Base-by-base conservation (phyloP, 1,140 invertebrate species). In the Drosophila gunungcola region DNA sequence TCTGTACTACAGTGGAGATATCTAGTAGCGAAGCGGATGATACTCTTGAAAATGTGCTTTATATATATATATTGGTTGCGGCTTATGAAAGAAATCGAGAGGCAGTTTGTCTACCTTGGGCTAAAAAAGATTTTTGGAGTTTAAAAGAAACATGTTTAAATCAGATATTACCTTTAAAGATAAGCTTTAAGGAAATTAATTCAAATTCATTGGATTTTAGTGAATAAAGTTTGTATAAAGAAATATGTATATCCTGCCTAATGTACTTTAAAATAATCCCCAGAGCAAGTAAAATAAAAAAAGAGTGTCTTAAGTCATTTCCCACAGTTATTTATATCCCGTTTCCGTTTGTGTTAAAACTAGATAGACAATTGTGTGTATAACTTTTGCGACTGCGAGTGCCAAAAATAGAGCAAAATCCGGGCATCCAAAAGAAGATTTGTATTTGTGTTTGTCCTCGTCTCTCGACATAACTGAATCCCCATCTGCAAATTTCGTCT, bases 371-470 rank as follows among this genome's bases (percentile, higher is more conserved):
- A 43, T 43, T 56, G 54, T 27, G 5, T 29, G 10, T 29, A 53
- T 61, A 51, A 21, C 6, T 36, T 61, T 62, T 1, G n/a, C 16
- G 2, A 4, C 38, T 2, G 9, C 9, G 3, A 12, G 10, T 29
- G 21, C 11, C 3, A 42, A 38, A n/a, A 53, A n/a, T 52, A 42
- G 21, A 54, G 25, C 11, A 54, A 53, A 68, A 45, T 43, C 36
- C 36, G 7, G 7, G 4, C 36, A 39, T 21, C 46, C 29, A 51
- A 49, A 51, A 72, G 56, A 60, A 27, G 39, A 73, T 80, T 76
- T 56, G 41, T 32, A 73, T 80, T 76, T 56, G 41, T 32, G 53
- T 41, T 67, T 55, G 42, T 53, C 38, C 13, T 12, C 62, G 29
- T 43, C 45, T 29, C 36, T 39, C 32, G 43, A 43, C 12, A 34